Evolutionary conservation across 2,113 vertebrate genomes (phyloP), one percentile per base, ranked within the genome.

Genomic region (cat (Felis catus)): DNA sequence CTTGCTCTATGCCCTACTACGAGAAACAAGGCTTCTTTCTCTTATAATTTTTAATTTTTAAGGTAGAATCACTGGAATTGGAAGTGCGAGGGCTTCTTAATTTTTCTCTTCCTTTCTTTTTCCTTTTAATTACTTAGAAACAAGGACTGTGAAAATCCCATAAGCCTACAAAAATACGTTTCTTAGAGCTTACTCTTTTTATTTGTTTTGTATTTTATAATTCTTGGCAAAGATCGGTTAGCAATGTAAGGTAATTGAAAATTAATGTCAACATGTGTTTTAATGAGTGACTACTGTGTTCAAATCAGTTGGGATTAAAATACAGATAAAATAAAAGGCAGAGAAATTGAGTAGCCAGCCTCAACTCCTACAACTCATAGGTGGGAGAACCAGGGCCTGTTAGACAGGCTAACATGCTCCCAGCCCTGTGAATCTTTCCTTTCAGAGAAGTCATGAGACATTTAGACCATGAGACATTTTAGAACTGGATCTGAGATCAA

Each of bases 241-340:
- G 41, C 92, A 83, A n/a, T 78, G 36, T 36, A 39, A 58, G 23
- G 21, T 93, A 92, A 92, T 27, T 74, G 39, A 93, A 97, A 92
- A 27, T 91, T 68, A 89, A 94, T 96, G 79, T 96, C 76, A 78
- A 91, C 25, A 55, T 82, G 15, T 87, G 63, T 97, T 91, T 97
- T 78, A 93, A 29, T 92, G 80, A 94, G 39, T 96, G 39, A 91
- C 33, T 95, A 61, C n/a, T 83, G 41, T 89, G 5, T 89, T 89
- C 39, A 88, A n/a, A 33, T 89, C 16, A 36, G 53, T 36, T 6
- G 18, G 15, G 23, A 71, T 83, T 78, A 68, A 86, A 63, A 48
- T 63, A 53, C 19, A 3, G 71, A 58, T 87, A 39, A 79, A 61
- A 79, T 7, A 53, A 41, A 95, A 96, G 53, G 10, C 87, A 87